phyloP scores from a whole-genome alignment of 2,888 invertebrate genomes.

The Phorcus lineatus region DNA sequence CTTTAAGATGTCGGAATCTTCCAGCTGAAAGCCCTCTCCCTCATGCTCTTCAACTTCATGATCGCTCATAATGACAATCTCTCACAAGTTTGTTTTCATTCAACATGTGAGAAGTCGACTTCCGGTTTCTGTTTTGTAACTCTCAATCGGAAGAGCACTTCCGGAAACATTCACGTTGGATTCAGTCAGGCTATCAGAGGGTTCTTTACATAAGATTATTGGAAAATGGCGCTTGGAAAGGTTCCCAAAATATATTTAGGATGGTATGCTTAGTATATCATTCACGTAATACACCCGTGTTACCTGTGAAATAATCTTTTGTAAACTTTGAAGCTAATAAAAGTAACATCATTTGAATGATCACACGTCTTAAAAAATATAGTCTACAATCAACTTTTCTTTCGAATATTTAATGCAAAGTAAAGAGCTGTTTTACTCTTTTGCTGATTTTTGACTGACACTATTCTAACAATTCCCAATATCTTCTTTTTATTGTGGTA shows the following conservation, averaged over 20 bases:
- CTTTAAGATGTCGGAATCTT: conserved; percentile 32
- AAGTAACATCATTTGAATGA: no score
- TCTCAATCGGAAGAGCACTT: background rate
- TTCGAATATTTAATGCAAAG: no score
- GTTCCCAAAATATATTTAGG: conserved; percentile 35
- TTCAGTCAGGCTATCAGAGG: no score
- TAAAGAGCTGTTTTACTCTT: no score
- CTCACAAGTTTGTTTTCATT: background rate
- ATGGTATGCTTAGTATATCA: conserved; percentile 23
- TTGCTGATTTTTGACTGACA: no score
- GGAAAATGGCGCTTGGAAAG: conserved; percentile 26
- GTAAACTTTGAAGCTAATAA: no score
- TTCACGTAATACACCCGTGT: background rate
- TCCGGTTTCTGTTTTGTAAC: background rate
- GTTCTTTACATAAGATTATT: no score
- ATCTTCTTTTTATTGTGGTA: no score
- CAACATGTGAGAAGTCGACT: background rate
- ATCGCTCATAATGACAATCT: background rate
- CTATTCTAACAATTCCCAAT: no score
- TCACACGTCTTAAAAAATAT: no score
- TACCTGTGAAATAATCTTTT: no score
- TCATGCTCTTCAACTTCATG: conserved; percentile 26
- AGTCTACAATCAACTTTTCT: no score
- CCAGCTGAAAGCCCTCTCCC: conserved; percentile 24
- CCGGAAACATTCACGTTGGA: background rate